Conservation (phyloP, 2,113 vertebrate species). For the Myocastor coypus region DNA sequence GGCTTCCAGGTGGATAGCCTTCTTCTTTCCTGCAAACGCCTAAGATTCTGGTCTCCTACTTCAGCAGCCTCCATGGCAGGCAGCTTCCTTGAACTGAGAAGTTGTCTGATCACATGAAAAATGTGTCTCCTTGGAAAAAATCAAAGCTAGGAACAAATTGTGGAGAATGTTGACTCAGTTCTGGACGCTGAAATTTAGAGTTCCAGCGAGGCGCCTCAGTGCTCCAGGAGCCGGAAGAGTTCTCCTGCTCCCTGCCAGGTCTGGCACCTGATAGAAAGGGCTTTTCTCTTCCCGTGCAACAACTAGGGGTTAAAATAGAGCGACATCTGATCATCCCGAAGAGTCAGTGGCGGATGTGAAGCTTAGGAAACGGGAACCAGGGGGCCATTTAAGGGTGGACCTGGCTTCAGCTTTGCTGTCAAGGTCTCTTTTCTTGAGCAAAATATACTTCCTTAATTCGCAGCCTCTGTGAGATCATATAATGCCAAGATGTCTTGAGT, state of each 20-base stretch:
- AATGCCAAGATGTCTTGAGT: background rate
- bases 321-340: background rate
- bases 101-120: background rate
- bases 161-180: background rate
- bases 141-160: background rate
- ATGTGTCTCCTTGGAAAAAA: background rate
- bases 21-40: background rate
- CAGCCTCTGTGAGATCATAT: background rate
- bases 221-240: background rate
- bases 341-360: conserved; percentile 39
- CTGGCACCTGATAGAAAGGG: conserved; percentile 44
- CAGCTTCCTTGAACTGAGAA: background rate
- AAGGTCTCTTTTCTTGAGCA: background rate
- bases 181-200: background rate
- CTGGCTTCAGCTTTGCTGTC: background rate
- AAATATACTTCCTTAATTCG: background rate
- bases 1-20: background rate
- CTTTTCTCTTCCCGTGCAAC: conserved; percentile 38
- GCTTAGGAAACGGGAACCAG: background rate
- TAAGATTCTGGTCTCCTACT: background rate
- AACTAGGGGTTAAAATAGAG: conserved; percentile 70
- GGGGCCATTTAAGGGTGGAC: background rate
- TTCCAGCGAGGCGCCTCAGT: background rate
- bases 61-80: background rate
- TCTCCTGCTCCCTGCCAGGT: background rate